Evolutionary conservation across 2,888 invertebrate genomes (phyloP), one percentile per base, ranked within the genome.

Genomic region (Bhutanitis thaidina): DNA sequence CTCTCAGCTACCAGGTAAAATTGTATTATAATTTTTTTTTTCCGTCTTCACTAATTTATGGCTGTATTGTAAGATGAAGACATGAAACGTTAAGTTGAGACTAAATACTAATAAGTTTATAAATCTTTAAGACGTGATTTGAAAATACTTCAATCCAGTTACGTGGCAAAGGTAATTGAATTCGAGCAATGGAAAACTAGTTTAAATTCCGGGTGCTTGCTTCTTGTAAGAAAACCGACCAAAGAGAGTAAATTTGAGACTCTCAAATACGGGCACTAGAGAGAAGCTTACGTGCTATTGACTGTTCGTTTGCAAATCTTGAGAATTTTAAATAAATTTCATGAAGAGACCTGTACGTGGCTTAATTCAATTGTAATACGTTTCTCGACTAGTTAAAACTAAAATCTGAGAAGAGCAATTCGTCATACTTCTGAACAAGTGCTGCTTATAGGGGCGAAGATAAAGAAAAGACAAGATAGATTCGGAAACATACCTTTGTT

Each of bases 161-260:
- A 36, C 43, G 37, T 32, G 12, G 49, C 41, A 38, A 43, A 49
- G 49, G 43, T 49, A 49, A 49, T 49, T 49, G 43, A 43, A 49
- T 43, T 49, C 30, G 14, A 43, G 49, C 30, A 43, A 49, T 32
- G 36, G 37, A 16, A 25, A 43, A 49, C 49, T 49, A 49, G 36
- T 49, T 49, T 43, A 49, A 49, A 49, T 49, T 49, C 49, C 37
- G 41, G 15, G 13, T 43, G 37, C 43, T 30, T 29, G 49, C 43
- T 25, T 32, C 30, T 25, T 43, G 25, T 49, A 43, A 49, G 49
- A 49, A 40, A 49, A 39, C 49, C 27, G 8, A 47, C 30, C 30
- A 20, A 43, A 32, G 43, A 38, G 32, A 43, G 49, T 38, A 32
- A 49, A 43, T 43, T 38, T 50, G 27, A 49, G 20, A 37, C 29